A percentile compares a stretch with the other conserved stretches of the same genome.
phyloP scores from a whole-genome alignment of 2,888 invertebrate genomes.

The Eupithecia exiguata region DNA sequence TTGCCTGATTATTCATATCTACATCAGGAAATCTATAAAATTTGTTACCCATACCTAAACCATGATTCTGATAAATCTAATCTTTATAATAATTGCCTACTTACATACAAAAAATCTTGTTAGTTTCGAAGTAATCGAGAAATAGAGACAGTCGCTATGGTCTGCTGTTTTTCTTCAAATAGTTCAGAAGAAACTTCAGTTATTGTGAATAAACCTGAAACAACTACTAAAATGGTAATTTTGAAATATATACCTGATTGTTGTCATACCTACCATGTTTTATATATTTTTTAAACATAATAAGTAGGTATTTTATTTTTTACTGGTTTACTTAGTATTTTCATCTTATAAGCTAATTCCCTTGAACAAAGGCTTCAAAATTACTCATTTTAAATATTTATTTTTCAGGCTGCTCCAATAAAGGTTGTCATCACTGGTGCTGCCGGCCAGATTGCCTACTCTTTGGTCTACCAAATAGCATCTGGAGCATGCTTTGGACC shows the following conservation, averaged over 20 bases:
- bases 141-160: constrained; percentile 42
- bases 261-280: too few relatives aligned
- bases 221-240: constrained; percentile 53
- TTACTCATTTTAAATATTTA: constrained; percentile 5
- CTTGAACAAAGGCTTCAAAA: background rate
- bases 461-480: constrained; percentile 95
- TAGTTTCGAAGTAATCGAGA: constrained; percentile 23
- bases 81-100: background rate
- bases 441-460: constrained; percentile 99
- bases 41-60: background rate
- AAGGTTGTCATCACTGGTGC: constrained; percentile 98
- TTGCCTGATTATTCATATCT: constrained; percentile 1
- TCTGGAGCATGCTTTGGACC: constrained; percentile 98
- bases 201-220: constrained; percentile 45
- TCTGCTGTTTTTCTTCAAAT: constrained; percentile 53
- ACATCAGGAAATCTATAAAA: background rate
- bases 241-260: background rate
- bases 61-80: constrained; percentile 13
- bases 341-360: background rate
- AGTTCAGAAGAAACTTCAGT: constrained; percentile 42
- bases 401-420: constrained; percentile 90
- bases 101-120: background rate
- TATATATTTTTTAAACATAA: too few relatives aligned
- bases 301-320: too few relatives aligned
- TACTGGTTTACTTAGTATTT: too few relatives aligned